phyloP scores from a whole-genome alignment of 1,140 invertebrate genomes.

The Drosophila fuyamai region DNA sequence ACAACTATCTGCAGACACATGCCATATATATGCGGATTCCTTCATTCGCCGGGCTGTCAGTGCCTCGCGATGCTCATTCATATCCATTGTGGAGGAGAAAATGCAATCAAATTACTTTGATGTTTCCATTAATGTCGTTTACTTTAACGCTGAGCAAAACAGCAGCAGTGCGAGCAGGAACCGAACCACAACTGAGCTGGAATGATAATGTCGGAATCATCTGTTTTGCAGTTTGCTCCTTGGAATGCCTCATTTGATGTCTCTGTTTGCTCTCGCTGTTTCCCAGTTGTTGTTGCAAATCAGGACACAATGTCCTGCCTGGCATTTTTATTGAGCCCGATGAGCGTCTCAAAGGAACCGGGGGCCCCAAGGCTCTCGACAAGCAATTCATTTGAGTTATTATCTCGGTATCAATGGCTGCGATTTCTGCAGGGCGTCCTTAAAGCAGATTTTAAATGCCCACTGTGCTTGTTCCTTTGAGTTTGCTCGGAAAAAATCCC shows the following conservation, averaged over 20 bases:
- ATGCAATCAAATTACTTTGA: conserved; percentile 83
- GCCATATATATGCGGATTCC: conserved; percentile 40
- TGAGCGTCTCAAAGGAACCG: conserved; percentile 30
- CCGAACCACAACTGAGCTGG: conserved; percentile 8
- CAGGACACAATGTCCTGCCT: conserved; percentile 65
- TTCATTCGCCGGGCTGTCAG: conserved; percentile 38
- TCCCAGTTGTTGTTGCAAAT: conserved; percentile 57
- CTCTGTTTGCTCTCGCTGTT: conserved; percentile 24
- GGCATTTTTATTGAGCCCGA: conserved; percentile 73
- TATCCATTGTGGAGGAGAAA: conserved; percentile 71
- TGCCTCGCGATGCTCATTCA: conserved; percentile 53
- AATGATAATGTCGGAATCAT: conserved; percentile 53
- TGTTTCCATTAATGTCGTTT: conserved; percentile 83
- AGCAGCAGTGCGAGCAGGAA: conserved; percentile 13
- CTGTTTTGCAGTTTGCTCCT: conserved; percentile 47
- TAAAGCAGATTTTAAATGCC: conserved; percentile 24
- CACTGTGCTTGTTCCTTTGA: conserved; percentile 4
- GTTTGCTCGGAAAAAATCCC: conserved; percentile 13
- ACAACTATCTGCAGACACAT: conserved; percentile 13
- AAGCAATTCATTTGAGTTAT: conserved; percentile 79
- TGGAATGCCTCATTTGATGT: conserved; percentile 50
- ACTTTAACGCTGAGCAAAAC: conserved; percentile 64
- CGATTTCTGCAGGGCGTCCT: neutral
- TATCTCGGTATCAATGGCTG: conserved; percentile 60
- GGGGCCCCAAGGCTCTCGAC: conserved; percentile 20